Evolutionary conservation across 2,797 vertebrate species (phyloP), one percentile per base, ranked within the genome.

Genomic region (Hylomyscus alleni): DNA sequence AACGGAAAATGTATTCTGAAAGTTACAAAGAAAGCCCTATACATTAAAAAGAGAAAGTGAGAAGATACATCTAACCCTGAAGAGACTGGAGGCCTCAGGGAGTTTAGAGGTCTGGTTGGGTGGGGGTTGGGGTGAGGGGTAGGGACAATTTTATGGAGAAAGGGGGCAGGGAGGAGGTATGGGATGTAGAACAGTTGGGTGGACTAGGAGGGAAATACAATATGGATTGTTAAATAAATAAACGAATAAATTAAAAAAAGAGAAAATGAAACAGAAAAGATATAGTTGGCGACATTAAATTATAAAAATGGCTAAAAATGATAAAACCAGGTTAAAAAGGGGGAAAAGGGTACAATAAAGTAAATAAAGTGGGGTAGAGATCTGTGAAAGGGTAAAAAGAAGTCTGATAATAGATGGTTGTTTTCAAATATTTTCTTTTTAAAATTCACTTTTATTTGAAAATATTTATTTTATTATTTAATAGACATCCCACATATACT

Each of bases 301-400:
- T 1, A 88, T 44, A 65, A 94, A 90, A 95, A 75, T 52, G 90
- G 15, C 37, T 47, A 69, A 58, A 75, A 94, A 65, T 50, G 44
- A 56, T 44, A 86, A 92, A 65, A 17, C 5, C 37, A 24, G 50
- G 58, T 47, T 52, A 87, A 14, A 37, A 31, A 24, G 0, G 8
- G 4, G 2, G 56, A 69, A 40, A 83, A 44, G 11, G 67, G 24
- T 26, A 56, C 37, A 83, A 67, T 72, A 89, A 54, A 75, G 11
- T 14, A 58, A 73, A 29, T 9, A 12, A 14, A 24, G 11, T 5
- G n/a, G 1, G 60, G 40, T n/a, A 65, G 34, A 40, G 58, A 44
- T 58, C 6, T 4, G 58, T 44, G 50, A 52, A 82, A 58, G 26
- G n/a, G 26, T 76, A 44, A 69, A 69, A 65, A n/a, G 40, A 56